A percentile compares a stretch with the other conserved stretches of the same genome.
Conservation (phyloP, 2,888 invertebrate species). For the Parnassius orleans region DNA sequence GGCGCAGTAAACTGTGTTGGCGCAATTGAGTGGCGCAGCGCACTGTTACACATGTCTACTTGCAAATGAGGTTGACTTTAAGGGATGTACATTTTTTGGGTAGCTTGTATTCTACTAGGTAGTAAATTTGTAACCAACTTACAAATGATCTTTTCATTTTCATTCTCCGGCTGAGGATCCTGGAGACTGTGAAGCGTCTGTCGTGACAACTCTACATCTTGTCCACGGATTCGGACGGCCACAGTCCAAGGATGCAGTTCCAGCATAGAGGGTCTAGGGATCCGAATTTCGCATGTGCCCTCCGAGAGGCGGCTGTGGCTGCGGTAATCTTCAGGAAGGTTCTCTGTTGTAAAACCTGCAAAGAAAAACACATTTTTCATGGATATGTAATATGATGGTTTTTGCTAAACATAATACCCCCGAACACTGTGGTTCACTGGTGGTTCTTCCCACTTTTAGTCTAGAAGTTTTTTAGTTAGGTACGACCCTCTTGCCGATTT, state of each 20-base stretch:
- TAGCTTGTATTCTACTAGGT: no score
- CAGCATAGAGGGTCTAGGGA: slow-evolving; percentile 37
- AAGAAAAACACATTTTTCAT: background rate
- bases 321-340: slow-evolving; percentile 40
- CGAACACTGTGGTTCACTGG: no score
- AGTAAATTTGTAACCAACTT: slow-evolving; percentile 9
- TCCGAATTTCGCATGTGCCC: slow-evolving; percentile 45
- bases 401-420: no score
- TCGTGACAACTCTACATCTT: slow-evolving; percentile 44
- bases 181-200: slow-evolving; percentile 35
- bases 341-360: slow-evolving; percentile 54
- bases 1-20: no score
- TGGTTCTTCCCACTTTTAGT: no score
- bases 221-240: slow-evolving; percentile 45
- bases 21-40: no score
- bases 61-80: no score
- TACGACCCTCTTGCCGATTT: no score
- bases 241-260: slow-evolving; percentile 62
- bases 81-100: no score
- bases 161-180: slow-evolving; percentile 11
- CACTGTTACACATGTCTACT: no score
- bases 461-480: no score
- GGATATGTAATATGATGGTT: no score
- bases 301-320: slow-evolving; percentile 27
- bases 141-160: slow-evolving; percentile 6